Evolutionary conservation across 2,113 vertebrate genomes (phyloP).

Genomic region (Paedocypris sp.): DNA sequence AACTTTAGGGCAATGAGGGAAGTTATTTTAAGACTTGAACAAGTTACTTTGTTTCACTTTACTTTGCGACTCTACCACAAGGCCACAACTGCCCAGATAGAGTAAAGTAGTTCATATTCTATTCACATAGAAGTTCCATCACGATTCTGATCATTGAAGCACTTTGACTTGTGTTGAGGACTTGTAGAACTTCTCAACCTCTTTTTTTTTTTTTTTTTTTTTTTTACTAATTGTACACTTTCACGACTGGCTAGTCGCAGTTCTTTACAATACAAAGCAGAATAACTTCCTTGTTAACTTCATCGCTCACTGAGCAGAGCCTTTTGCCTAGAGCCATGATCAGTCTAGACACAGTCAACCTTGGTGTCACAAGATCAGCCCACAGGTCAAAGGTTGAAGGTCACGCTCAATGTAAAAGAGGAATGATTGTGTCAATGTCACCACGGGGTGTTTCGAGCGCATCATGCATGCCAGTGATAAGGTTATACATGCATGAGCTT

Average conservation of each 20-base stretch:
- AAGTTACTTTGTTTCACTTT: no score
- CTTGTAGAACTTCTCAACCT: no score
- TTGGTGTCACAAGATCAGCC: constrained; percentile 35
- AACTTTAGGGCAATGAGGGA: no score
- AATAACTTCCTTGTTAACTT: constrained; percentile 24
- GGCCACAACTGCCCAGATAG: no score
- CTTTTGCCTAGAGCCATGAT: constrained; percentile 30
- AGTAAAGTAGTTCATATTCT: no score
- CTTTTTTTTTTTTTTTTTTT: no score
- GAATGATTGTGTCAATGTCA: constrained; percentile 45
- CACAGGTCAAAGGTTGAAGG: constrained; percentile 50
- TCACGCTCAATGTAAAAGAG: constrained; percentile 52
- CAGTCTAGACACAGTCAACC: constrained; percentile 52
- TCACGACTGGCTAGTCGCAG: constrained; percentile 19
- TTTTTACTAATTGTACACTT: no score
- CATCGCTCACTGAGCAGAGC: background rate
- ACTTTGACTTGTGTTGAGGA: no score
- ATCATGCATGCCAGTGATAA: constrained; percentile 29
- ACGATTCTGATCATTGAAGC: no score
- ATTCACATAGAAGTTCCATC: no score
- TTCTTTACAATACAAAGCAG: constrained; percentile 5
- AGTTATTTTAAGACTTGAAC: no score
- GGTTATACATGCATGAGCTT: constrained; percentile 50
- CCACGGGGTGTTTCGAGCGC: constrained; percentile 35
- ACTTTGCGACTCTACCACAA: no score